These are phyloP conservation scores for Vombatus ursinus DNA, from an alignment of 2,113 vertebrate genomes.

Conservation along the genomic window DNA sequence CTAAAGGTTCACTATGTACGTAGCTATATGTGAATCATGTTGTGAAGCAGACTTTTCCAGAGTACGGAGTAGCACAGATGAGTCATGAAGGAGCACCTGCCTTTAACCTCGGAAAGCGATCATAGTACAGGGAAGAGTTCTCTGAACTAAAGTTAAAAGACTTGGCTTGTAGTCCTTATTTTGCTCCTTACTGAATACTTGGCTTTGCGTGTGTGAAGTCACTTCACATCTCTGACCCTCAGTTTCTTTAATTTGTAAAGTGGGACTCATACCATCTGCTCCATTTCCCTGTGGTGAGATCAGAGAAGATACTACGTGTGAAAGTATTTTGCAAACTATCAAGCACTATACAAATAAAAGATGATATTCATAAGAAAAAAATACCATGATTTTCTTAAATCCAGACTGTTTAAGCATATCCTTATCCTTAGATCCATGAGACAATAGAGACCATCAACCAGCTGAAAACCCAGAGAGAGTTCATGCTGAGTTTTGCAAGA, in stretches of 20 bases:
- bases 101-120: not conserved
- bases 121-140: not conserved
- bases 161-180: not conserved
- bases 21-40: not conserved
- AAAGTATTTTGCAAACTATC: not conserved
- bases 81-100: not conserved
- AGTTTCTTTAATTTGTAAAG: not conserved
- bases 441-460: conserved; percentile 99
- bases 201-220: not conserved
- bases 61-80: not conserved
- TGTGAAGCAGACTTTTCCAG: not conserved
- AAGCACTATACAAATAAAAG: not conserved
- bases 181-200: not conserved
- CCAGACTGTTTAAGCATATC: conserved; percentile 9
- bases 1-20: not conserved
- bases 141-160: not conserved
- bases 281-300: not conserved
- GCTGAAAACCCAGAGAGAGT: conserved; percentile 99
- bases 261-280: not conserved
- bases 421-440: conserved; percentile 93
- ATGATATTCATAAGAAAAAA: not conserved
- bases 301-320: not conserved
- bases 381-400: not conserved
- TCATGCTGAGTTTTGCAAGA: conserved; percentile 99
- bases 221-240: not conserved